phyloP scores from a whole-genome alignment of 2,797 vertebrate species.

The Amblyraja radiata region DNA sequence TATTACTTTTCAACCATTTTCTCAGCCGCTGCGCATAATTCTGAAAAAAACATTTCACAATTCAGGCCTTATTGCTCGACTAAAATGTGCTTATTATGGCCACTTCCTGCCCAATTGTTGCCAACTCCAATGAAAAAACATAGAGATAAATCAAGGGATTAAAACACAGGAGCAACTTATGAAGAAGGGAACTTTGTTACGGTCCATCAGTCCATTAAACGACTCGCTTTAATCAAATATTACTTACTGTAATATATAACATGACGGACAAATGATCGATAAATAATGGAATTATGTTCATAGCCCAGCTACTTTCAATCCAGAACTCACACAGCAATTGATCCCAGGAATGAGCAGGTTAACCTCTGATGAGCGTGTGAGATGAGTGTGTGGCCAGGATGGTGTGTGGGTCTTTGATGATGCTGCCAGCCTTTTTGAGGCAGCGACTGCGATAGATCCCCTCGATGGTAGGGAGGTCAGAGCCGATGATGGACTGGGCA shows the following conservation, averaged over 20 bases:
- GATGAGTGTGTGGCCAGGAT: too few species aligned
- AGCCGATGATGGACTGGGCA: too few species aligned
- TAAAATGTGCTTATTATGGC: background rate
- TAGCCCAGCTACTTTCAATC: background rate
- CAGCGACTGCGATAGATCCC: too few species aligned
- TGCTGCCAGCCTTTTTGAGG: too few species aligned
- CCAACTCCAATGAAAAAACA: background rate
- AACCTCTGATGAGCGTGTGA: too few species aligned
- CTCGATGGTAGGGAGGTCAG: too few species aligned
- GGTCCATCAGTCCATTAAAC: background rate
- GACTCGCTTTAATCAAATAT: conserved; percentile 10
- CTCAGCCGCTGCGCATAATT: too few species aligned
- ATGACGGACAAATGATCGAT: conserved; percentile 10
- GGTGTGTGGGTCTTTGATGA: too few species aligned
- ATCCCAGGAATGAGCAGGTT: too few species aligned
- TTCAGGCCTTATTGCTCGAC: background rate
- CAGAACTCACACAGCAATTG: background rate
- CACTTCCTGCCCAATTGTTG: background rate
- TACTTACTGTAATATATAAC: background rate
- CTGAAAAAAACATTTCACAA: too few species aligned
- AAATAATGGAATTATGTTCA: conserved; percentile 19
- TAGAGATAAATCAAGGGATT: background rate
- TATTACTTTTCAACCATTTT: too few species aligned
- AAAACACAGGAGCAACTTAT: background rate
- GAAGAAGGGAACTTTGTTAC: background rate